Evolutionary conservation across 2,797 vertebrate species (phyloP), one percentile per base, ranked within the genome.

Genomic region (Anabas testudineus): DNA sequence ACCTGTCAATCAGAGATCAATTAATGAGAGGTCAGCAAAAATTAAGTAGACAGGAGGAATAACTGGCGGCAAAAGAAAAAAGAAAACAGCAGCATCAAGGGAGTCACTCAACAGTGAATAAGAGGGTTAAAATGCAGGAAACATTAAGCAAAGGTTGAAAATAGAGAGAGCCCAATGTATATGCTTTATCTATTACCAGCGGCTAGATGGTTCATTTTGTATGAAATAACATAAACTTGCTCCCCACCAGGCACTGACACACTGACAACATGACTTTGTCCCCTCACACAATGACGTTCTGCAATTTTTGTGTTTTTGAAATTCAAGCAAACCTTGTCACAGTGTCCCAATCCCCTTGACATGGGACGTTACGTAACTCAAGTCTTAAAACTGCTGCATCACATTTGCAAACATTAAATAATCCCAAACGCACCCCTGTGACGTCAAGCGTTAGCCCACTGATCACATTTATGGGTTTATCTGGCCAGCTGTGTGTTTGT

Each of bases 1-100:
- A 93, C 88, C 93, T 95, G 91, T 78, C 79, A 83, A 70, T 80
- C 78, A 85, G 42, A 87, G 62, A 77, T 19, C 63, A 61, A 67
- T 22, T 69, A 56, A 75, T 14, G 30, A 53, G 42, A 68, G 60
- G 75, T 83, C 68, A 87, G 78, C 42, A 30, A 60, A 67, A 76
- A 84, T 67, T 49, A 67, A 53, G 16, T 4, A n/a, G 37, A 41
- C 32, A 24, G 22, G 36, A 63, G 39, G 41, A 39, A 34, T 49
- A 70, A 61, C 41, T 13, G 58, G 58, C 63, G 76, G 82, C 59
- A 56, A 34, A 58, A 16, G 15, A 41, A 58, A 75, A 49, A 28
- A 67, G 52, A 66, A 74, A 37, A 45, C 47, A 46, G 10, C 3
- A 1, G 24, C 32, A 1, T 68, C 52, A 36, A n/a, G 10, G 22